A percentile compares a stretch with the other conserved stretches of the same genome.
Conservation (phyloP, 1,140 invertebrate species). For the Catajapyx aquilonaris region DNA sequence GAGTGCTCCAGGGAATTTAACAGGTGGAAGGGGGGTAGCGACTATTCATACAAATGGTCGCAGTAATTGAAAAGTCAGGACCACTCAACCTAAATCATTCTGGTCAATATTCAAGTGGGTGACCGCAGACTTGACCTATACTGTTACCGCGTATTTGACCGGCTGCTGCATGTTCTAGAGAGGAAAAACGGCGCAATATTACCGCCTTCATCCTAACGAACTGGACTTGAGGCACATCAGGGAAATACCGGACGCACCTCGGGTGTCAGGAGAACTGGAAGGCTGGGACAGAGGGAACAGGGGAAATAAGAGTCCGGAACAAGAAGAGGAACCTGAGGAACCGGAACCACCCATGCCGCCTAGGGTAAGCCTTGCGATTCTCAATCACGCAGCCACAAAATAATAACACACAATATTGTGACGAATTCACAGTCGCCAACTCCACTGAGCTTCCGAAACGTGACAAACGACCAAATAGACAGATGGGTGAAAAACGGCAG, state of each 20-base stretch:
- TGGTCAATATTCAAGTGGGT: no score
- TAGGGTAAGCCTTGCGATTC: background rate
- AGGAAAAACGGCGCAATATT: constrained; percentile 57
- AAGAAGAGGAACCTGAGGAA: background rate
- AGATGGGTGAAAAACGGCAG: constrained; percentile 23
- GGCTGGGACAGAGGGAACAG: background rate
- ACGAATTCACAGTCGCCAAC: background rate
- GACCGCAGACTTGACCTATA: no score
- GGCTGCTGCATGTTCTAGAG: no score
- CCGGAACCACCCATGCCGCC: background rate
- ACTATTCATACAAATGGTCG: no score
- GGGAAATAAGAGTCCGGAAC: background rate
- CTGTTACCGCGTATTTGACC: no score
- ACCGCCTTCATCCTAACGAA: constrained; percentile 47
- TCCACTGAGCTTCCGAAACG: background rate
- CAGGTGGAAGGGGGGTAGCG: no score
- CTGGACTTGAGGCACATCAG: constrained; percentile 42
- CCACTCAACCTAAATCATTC: no score
- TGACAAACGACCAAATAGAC: constrained; percentile 6
- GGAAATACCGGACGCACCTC: constrained; percentile 52
- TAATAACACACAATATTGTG: no score
- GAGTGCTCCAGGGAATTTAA: no score
- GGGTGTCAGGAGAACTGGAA: constrained; percentile 14
- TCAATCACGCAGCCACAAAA: no score
- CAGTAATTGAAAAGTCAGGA: no score